Base-by-base conservation (phyloP, 2,113 vertebrate genomes). In the Noctilio leporinus region DNA sequence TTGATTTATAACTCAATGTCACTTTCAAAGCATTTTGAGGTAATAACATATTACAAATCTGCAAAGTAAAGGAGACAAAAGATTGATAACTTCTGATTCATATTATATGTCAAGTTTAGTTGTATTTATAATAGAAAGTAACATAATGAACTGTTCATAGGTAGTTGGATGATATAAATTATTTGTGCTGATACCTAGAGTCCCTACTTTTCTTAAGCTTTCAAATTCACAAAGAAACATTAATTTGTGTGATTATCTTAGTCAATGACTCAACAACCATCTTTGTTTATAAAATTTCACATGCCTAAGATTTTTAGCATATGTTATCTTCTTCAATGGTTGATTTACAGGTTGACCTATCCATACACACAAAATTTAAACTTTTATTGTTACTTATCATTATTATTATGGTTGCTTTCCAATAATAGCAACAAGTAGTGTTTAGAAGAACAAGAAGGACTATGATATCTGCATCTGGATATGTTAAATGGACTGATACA, bases 371-470 rank as follows among this genome's bases (percentile, higher is more conserved):
- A 91, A 88, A 86, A 95, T 64, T 92, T 95, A 80, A 57, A 76
- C 38, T 82, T 83, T 82, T 16, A 45, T 91, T 94, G 38, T 86
- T 95, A 92, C 80, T 88, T 94, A 91, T 91, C 76, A 69, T 72
- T 59, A 59, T 86, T 92, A 62, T 78, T 77, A 45, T 65, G 38
- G 14, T 84, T 89, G 55, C 77, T 91, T 88, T 53, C 62, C 53
- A 65, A 62, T 20, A 91, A 92, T 59, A 94, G 3, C 33, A 94
- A 24, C 12, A 73, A 1, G 7, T 84, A 95, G 5, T 26, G 33
- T 93, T 95, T 85, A 83, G 55, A 83, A 96, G 87, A 86, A 84
- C n/a, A 73, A 96, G 77, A 89, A 24, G 65, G 93, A 40, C 10
- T 73, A 5, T 47, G 9, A 55, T 3, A 95, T 95, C 94, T 93